Base-by-base conservation (phyloP, 2,888 invertebrate species). In the Melitaea athalia region DNA sequence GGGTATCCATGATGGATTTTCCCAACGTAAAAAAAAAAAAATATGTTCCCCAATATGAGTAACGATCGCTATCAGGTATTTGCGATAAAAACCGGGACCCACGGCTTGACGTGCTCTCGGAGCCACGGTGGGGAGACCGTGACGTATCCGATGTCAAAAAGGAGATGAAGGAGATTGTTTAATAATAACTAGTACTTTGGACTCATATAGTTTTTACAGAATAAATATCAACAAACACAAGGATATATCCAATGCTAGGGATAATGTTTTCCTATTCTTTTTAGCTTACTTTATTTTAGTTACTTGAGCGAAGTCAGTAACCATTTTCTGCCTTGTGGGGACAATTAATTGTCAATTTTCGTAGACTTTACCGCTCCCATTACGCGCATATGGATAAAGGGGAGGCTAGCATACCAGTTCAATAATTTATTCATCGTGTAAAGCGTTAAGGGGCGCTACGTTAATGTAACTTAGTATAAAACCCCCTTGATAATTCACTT, bases 271-370 rank as follows among this genome's bases (percentile, higher is more conserved):
- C 52, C 14, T 60, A 49, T 69, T 43, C 31, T 42, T 43, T 17
- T 42, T 24, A 64, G 49, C 49, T 43, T 38, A 61, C 43, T 67
- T 67, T 61, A 64, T 61, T 62, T 49, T 53, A 61, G 61, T 53
- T 64, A 31, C 47, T 64, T 55, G 45, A 62, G 52, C 31, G 72
- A 73, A 72, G 64, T 72, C 66, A 61, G 69, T 63, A 70, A 68
- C 72, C 62, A 66, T 70, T 71, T 63, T 63, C 60, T 61, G 75
- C 63, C 69, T 70, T 70, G 59, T 67, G 72, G 70, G 76, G 71
- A 69, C 74, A 72, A 75, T 77, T 77, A 75, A 72, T 77, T 73
- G 75, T 67, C 70, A 75, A 75, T 77, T 76, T 73, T 71, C 74
- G 52, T 70, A 70, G 67, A 74, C 72, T 75, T 72, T 69, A 68